Conservation (phyloP, 2,113 vertebrate species). For the Gulo gulo region DNA sequence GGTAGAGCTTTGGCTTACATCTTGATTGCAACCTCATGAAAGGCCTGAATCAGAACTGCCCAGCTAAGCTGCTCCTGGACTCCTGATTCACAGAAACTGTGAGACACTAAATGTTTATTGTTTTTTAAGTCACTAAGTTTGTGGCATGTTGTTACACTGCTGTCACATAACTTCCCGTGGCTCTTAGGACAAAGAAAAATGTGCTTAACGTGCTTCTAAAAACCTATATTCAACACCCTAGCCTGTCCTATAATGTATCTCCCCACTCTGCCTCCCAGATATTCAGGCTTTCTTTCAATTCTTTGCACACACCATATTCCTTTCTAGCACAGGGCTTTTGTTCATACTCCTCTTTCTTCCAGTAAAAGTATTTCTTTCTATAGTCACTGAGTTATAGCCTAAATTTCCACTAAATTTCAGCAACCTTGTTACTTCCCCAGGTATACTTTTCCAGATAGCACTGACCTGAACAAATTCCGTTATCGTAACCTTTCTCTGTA, state of each 20-base stretch:
- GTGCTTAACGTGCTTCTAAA: background rate
- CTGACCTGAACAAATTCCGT: background rate
- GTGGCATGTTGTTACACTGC: background rate
- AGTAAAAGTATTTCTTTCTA: background rate
- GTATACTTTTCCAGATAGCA: background rate
- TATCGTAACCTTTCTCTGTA: background rate
- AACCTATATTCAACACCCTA: background rate
- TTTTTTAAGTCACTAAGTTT: background rate
- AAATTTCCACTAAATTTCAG: background rate
- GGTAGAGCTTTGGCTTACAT: background rate
- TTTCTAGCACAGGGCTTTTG: background rate
- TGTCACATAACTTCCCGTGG: background rate
- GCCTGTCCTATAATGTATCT: background rate
- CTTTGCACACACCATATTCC: background rate
- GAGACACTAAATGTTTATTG: background rate
- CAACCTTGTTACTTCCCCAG: background rate
- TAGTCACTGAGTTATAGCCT: background rate
- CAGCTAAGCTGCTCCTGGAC: background rate
- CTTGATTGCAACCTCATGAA: background rate
- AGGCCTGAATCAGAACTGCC: background rate
- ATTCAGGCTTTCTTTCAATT: background rate
- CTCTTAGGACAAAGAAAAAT: background rate
- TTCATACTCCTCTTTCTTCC: background rate
- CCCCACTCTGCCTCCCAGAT: background rate
- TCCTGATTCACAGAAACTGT: background rate